These are phyloP conservation scores for Meles meles DNA, from an alignment of 2,113 vertebrate species.

Conservation along the genomic window DNA sequence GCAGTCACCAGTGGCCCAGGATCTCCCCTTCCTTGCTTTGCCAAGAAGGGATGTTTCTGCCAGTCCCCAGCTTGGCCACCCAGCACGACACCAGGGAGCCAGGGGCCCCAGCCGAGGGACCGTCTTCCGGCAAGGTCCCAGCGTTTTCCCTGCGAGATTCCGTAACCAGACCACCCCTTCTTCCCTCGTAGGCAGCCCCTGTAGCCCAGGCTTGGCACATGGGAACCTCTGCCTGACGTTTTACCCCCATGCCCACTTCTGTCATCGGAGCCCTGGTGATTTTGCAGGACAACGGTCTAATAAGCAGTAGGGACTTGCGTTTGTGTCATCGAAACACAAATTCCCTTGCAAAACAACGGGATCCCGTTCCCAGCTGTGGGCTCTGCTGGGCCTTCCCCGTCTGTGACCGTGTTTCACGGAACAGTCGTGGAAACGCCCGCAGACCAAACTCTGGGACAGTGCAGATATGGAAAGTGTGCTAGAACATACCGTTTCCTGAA, in stretches of 20 bases:
- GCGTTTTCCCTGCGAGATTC: background rate
- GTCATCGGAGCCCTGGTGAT: background rate
- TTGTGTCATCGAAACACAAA: background rate
- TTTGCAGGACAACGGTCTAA: background rate
- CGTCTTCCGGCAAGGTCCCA: background rate
- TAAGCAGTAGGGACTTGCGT: background rate
- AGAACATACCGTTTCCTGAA: background rate
- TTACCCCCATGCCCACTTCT: background rate
- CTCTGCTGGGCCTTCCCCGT: rapidly evolving
- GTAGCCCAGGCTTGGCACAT: background rate
- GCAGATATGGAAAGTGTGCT: no score
- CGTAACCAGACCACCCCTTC: background rate
- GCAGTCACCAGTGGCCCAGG: background rate
- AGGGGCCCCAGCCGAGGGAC: background rate
- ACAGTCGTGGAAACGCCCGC: background rate
- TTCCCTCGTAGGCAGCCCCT: background rate
- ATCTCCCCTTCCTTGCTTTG: background rate
- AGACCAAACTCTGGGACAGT: background rate
- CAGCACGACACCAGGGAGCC: background rate
- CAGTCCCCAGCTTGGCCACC: rapidly evolving
- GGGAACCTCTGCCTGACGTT: background rate
- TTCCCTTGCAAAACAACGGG: background rate
- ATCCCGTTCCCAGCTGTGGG: background rate
- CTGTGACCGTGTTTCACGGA: rapidly evolving
- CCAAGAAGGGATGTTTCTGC: background rate